phyloP scores from a whole-genome alignment of 2,888 invertebrate genomes.

The Drepanosiphum platanoidis region DNA sequence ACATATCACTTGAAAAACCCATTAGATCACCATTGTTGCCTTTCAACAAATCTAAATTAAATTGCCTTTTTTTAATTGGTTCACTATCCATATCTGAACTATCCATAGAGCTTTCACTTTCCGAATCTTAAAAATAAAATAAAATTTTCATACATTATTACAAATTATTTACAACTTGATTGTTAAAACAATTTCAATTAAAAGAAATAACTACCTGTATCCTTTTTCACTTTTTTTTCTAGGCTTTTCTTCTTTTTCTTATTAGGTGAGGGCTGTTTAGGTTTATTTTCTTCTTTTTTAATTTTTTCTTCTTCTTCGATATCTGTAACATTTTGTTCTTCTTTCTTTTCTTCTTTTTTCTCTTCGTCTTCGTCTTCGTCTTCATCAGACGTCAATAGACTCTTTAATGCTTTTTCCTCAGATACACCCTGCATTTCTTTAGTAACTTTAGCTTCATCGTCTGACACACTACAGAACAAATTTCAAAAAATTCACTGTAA shows the following conservation, averaged over 20 bases:
- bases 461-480: slow-evolving; percentile 72
- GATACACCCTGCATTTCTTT: slow-evolving; percentile 90
- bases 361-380: slow-evolving; percentile 86
- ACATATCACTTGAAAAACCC: slow-evolving; percentile 1
- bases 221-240: slow-evolving; percentile 70
- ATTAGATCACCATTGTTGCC: not conserved
- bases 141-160: too few relatives aligned
- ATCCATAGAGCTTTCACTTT: slow-evolving; percentile 48
- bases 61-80: slow-evolving; percentile 36
- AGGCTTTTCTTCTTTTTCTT: slow-evolving; percentile 74
- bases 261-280: slow-evolving; percentile 68
- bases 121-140: slow-evolving; percentile 40
- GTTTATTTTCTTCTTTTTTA: slow-evolving; percentile 69
- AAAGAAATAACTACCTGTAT: slow-evolving; percentile 31
- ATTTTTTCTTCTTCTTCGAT: slow-evolving; percentile 66
- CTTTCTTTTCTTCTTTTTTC: slow-evolving; percentile 72
- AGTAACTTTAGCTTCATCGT: slow-evolving; percentile 79
- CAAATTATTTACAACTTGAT: not conserved
- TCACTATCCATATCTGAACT: slow-evolving; percentile 55
- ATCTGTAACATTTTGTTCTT: slow-evolving; percentile 65
- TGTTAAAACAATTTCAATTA: not conserved
- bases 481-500: not conserved
- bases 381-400: slow-evolving; percentile 87
- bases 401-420: slow-evolving; percentile 87
- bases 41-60: slow-evolving; percentile 28